Conservation (phyloP, 1,140 invertebrate species). For the Philopotamus ludificatus region DNA sequence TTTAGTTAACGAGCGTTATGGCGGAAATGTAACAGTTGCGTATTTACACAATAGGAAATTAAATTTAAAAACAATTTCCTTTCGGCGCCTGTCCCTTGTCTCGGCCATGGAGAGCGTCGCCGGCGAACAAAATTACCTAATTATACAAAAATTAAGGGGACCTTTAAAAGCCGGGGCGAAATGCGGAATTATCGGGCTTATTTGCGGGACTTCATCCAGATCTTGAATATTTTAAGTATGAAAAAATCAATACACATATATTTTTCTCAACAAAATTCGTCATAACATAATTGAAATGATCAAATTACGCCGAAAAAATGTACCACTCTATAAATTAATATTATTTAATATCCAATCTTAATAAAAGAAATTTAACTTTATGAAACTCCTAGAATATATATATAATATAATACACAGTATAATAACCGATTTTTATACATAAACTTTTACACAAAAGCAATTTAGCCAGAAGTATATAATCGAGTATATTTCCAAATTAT, state of each 20-base stretch:
- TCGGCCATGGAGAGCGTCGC: slow-evolving; percentile 6
- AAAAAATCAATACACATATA: background rate
- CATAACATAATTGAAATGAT: no score
- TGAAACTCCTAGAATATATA: no score
- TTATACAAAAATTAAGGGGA: slow-evolving; percentile 27
- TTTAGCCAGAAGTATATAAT: no score
- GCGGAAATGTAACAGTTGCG: slow-evolving; percentile 35
- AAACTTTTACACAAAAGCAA: no score
- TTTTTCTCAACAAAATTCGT: no score
- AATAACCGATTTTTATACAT: no score
- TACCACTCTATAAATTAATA: no score
- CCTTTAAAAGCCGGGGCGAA: slow-evolving; percentile 18
- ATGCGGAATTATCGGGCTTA: slow-evolving; percentile 9
- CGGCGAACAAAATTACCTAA: slow-evolving; percentile 26
- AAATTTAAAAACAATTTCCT: slow-evolving; percentile 37
- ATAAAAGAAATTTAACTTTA: no score
- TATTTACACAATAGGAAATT: slow-evolving; percentile 36
- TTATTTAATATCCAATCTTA: no score
- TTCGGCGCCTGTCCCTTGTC: slow-evolving; percentile 16
- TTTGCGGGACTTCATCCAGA: slow-evolving; percentile 2
- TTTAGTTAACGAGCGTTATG: slow-evolving; percentile 30
- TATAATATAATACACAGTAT: no score
- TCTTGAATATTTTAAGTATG: background rate
- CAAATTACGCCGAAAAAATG: no score
- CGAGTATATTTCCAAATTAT: no score